phyloP scores from a whole-genome alignment of 2,113 vertebrate species.

The Barbus barbus region DNA sequence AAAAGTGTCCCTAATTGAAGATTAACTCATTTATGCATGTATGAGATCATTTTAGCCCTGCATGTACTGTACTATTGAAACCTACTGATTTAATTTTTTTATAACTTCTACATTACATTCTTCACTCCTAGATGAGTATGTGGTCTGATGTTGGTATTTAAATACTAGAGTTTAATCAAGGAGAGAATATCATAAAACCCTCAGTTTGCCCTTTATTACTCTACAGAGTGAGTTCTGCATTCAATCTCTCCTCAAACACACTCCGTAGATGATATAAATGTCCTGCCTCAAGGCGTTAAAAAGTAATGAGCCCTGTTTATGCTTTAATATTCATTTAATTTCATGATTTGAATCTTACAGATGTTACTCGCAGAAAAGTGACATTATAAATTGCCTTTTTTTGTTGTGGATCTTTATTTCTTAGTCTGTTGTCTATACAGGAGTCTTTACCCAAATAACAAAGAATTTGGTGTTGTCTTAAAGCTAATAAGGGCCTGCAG shows the following conservation, averaged over 20 bases:
- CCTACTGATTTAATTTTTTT: too few species aligned
- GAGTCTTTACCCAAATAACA: not conserved
- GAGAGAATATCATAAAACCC: not conserved
- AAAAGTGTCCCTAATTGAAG: too few species aligned
- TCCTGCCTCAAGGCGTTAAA: not conserved
- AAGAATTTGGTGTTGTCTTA: not conserved
- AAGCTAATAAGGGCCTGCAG: constrained; percentile 92
- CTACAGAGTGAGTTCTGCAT: not conserved
- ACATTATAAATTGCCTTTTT: not conserved
- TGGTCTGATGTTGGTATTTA: constrained; percentile 9
- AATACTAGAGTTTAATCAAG: not conserved
- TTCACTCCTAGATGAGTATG: not conserved
- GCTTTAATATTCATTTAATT: too few species aligned
- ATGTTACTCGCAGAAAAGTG: too few species aligned
- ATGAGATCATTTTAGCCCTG: too few species aligned
- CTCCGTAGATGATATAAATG: constrained; percentile 11
- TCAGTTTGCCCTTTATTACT: not conserved
- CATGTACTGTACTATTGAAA: too few species aligned
- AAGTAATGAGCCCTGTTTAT: too few species aligned
- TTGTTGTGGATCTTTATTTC: too few species aligned
- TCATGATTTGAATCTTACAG: too few species aligned
- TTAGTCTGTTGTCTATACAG: not conserved
- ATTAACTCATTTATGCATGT: too few species aligned
- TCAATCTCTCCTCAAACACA: not conserved
- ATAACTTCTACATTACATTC: too few species aligned